A percentile compares a stretch with the other conserved stretches of the same genome.
phyloP scores from a whole-genome alignment of 2,888 invertebrate genomes.

The Sympetrum striolatum region DNA sequence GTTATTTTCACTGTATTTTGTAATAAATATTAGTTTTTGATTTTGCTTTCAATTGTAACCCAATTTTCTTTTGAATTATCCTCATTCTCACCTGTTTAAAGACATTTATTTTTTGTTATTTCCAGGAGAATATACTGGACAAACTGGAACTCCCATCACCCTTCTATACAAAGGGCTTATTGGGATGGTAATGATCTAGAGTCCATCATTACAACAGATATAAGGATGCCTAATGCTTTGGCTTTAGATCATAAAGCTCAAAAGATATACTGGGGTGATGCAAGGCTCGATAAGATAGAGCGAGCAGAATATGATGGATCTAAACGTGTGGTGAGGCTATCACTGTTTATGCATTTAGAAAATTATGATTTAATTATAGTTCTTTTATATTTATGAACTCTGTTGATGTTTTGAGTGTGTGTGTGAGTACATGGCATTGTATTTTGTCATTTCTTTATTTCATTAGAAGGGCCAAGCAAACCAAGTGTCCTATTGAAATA shows the following conservation, averaged over 20 bases:
- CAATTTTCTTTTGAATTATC: neutral
- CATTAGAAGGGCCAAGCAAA: no score
- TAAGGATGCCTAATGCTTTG: constrained; percentile 86
- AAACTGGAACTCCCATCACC: constrained; percentile 84
- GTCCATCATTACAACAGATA: constrained; percentile 76
- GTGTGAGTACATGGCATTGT: no score
- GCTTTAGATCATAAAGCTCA: constrained; percentile 77
- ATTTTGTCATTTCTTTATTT: no score
- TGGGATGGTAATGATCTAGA: constrained; percentile 72
- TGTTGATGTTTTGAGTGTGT: no score
- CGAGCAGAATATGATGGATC: constrained; percentile 80
- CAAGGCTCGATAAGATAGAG: constrained; percentile 84
- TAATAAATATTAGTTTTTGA: neutral
- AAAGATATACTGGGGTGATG: constrained; percentile 86
- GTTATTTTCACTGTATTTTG: no score
- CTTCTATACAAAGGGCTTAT: constrained; percentile 81
- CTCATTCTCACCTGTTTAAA: neutral
- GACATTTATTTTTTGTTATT: constrained; percentile 38
- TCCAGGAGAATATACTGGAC: constrained; percentile 81
- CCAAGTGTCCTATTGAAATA: no score
- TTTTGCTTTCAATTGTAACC: neutral
- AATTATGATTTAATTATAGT: neutral
- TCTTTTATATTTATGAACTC: no score
- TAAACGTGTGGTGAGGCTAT: constrained; percentile 67
- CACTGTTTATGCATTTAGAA: no score